These are phyloP conservation scores for Eilema griseolum DNA, from an alignment of 2,888 invertebrate species.

Conservation along the genomic window DNA sequence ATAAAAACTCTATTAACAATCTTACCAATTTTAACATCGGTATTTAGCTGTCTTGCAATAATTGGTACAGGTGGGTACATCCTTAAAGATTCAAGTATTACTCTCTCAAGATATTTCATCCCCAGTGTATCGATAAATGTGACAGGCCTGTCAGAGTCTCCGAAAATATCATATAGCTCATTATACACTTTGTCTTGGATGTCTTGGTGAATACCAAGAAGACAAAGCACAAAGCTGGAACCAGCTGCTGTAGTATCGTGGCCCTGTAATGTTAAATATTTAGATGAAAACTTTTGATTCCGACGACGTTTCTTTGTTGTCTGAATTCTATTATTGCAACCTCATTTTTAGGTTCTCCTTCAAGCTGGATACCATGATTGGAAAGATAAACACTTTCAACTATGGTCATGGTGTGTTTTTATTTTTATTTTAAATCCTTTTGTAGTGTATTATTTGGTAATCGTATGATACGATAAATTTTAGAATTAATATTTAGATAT, in stretches of 20 bases:
- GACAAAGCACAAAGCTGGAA: slow-evolving; percentile 94
- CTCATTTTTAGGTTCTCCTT: background rate
- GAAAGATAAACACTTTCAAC: background rate
- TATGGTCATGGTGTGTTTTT: no score
- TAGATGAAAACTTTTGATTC: background rate
- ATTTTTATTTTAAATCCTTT: no score
- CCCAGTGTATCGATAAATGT: slow-evolving; percentile 93
- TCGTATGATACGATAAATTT: background rate
- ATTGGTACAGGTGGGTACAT: slow-evolving; percentile 94
- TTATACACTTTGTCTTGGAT: slow-evolving; percentile 92
- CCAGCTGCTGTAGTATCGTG: slow-evolving; percentile 89
- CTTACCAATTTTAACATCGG: slow-evolving; percentile 90
- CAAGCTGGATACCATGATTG: background rate
- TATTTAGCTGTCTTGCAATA: slow-evolving; percentile 90
- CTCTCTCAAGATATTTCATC: slow-evolving; percentile 94
- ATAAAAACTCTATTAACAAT: background rate
- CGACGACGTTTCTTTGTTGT: background rate
- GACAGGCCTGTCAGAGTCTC: slow-evolving; percentile 91
- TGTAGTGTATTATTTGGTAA: no score
- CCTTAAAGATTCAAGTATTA: slow-evolving; percentile 92
- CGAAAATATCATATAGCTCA: slow-evolving; percentile 92
- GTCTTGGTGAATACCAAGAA: slow-evolving; percentile 93
- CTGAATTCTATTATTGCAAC: background rate
- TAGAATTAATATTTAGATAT: background rate
- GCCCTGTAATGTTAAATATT: slow-evolving; percentile 61